phyloP scores from a whole-genome alignment of 2,113 vertebrate genomes.

The western clawed frog (Xenopus tropicalis) region DNA sequence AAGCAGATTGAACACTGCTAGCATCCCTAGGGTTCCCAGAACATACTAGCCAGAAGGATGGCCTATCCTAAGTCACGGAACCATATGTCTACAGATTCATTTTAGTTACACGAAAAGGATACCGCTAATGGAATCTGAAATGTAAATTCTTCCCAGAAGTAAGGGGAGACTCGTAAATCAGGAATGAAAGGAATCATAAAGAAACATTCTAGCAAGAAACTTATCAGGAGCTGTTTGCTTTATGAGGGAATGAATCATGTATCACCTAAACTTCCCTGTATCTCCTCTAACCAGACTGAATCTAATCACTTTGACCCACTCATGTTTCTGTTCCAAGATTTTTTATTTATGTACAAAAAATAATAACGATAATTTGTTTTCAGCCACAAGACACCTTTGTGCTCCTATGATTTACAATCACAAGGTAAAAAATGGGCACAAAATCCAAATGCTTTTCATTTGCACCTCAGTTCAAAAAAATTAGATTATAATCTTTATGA shows the following conservation, averaged over 20 bases:
- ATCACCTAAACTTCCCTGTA: background rate
- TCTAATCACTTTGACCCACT: too few species aligned
- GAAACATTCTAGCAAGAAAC: too few species aligned
- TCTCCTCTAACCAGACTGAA: constrained; percentile 9
- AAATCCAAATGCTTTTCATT: too few species aligned
- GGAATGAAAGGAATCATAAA: constrained; percentile 25
- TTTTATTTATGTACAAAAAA: too few species aligned
- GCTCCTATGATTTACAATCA: too few species aligned
- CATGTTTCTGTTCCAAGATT: too few species aligned
- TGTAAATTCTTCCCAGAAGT: constrained; percentile 54
- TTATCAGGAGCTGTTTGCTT: constrained; percentile 29
- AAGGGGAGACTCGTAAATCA: constrained; percentile 46
- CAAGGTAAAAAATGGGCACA: too few species aligned
- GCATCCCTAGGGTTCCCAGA: background rate
- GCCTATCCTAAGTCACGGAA: background rate
- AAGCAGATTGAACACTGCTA: background rate
- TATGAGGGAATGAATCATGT: too few species aligned
- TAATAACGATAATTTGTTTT: too few species aligned
- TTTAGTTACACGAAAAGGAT: constrained; percentile 16
- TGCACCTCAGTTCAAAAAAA: too few species aligned
- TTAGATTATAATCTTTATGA: too few species aligned
- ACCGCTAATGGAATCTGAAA: constrained; percentile 52
- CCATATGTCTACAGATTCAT: constrained; percentile 14
- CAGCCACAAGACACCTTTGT: too few species aligned
- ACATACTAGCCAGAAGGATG: background rate